Evolutionary conservation across 1,140 invertebrate genomes (phyloP).

Genomic region (Drosophila orena): DNA sequence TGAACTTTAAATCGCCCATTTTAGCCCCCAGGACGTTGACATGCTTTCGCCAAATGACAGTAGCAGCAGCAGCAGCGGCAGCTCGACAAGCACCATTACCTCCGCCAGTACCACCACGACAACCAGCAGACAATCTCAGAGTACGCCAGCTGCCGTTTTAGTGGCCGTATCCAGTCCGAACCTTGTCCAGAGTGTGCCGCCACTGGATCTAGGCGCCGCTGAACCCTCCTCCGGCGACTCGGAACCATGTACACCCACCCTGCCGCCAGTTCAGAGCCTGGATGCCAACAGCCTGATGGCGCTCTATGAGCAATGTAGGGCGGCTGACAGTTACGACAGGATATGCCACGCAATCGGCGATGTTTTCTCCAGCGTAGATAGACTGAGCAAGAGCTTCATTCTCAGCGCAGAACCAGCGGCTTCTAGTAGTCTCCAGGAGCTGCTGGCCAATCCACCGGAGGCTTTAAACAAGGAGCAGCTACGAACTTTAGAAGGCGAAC

Average conservation of each 20-base stretch:
- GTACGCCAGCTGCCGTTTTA: conserved; percentile 9
- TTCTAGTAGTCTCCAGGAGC: conserved; percentile 82
- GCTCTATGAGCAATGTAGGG: conserved; percentile 89
- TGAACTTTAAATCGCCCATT: no score
- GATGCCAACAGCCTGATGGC: conserved; percentile 88
- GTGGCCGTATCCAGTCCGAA: conserved; percentile 3
- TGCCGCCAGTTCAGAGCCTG: conserved; percentile 85
- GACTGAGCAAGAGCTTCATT: conserved; percentile 87
- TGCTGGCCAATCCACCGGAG: conserved; percentile 49
- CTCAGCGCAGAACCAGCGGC: conserved; percentile 59
- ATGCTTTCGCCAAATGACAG: conserved; percentile 75
- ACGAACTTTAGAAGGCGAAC: conserved; percentile 90
- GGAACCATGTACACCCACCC: conserved; percentile 50
- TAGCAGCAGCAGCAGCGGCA: conserved; percentile 64
- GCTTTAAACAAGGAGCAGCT: conserved; percentile 89
- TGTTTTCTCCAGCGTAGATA: conserved; percentile 90
- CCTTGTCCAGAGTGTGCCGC: conserved; percentile 1
- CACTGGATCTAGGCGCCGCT: conserved; percentile 11
- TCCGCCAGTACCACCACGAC: conserved; percentile 69
- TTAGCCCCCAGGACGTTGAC: conserved; percentile 63
- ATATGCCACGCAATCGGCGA: conserved; percentile 89
- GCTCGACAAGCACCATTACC: conserved; percentile 60
- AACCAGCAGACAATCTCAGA: conserved; percentile 61
- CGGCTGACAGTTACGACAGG: conserved; percentile 87
- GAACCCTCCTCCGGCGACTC: conserved; percentile 31